Percentiles rank a stretch among this genome's conserved stretches.
Evolutionary conservation across 2,113 vertebrate genomes (phyloP).

Genomic region (Sphaerodactylus townsendi): DNA sequence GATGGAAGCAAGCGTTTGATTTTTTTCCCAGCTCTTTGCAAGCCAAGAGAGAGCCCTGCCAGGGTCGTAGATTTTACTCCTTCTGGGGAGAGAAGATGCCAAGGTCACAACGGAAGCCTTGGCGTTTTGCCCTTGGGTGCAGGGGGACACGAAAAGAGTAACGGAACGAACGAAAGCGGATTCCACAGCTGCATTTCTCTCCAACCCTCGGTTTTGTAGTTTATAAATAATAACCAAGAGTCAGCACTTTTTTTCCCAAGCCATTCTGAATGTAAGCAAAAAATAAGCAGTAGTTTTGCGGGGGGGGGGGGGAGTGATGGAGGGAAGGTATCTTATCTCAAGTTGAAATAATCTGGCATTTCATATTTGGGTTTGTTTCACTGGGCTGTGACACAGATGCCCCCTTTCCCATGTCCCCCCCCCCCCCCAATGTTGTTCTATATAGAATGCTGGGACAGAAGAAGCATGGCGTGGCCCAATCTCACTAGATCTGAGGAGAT

Average conservation of each 20-base stretch:
- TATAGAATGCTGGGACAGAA: too few species aligned
- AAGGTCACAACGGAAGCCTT: slow-evolving; percentile 31
- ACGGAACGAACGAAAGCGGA: not conserved
- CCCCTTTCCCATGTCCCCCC: too few species aligned
- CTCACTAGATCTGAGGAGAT: too few species aligned
- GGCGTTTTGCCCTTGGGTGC: not conserved
- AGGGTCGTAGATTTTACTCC: not conserved
- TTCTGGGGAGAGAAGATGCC: not conserved
- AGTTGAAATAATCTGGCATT: not conserved
- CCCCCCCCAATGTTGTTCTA: too few species aligned
- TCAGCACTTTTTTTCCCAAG: not conserved
- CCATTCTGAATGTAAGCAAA: not conserved
- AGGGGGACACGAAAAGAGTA: not conserved
- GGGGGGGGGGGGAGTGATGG: not conserved
- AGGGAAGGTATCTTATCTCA: not conserved
- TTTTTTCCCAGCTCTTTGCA: not conserved
- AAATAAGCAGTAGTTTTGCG: not conserved
- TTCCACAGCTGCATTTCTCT: not conserved
- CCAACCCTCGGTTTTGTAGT: not conserved
- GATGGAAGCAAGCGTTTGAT: not conserved
- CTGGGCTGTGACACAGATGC: too few species aligned
- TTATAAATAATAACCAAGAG: not conserved
- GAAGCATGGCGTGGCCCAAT: too few species aligned
- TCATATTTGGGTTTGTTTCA: too few species aligned
- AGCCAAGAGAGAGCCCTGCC: not conserved